Conservation (phyloP, 2,113 vertebrate genomes). For the Mesoclemmys tuberculata region DNA sequence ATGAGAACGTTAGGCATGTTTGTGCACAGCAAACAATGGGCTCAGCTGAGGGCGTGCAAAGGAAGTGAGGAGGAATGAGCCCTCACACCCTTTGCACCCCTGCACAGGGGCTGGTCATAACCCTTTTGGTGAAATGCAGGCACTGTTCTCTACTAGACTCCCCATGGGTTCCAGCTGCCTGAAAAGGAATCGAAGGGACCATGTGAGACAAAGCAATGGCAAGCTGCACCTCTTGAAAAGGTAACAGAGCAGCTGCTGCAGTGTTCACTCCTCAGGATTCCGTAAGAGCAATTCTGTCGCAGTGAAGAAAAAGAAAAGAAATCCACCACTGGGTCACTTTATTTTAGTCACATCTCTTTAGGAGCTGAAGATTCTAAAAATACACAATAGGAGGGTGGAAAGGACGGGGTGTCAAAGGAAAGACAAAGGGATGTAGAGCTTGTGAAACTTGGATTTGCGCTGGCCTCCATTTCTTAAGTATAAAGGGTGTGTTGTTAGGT, state of each 20-base stretch:
- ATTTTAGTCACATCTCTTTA: neutral
- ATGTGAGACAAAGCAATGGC: neutral
- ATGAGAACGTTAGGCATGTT: neutral
- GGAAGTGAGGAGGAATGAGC: neutral
- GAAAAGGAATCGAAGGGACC: rapidly evolving
- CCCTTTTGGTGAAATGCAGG: neutral
- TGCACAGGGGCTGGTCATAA: neutral
- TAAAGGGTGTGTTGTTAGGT: neutral
- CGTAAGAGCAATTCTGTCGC: neutral
- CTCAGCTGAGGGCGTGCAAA: neutral
- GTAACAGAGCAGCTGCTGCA: neutral
- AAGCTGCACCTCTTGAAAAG: rapidly evolving
- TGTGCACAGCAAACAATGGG: neutral
- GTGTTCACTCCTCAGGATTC: neutral
- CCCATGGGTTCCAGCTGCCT: neutral
- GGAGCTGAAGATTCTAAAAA: neutral
- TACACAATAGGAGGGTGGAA: neutral
- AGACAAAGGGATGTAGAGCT: neutral
- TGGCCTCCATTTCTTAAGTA: neutral
- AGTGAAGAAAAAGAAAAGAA: neutral
- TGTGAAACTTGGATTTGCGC: neutral
- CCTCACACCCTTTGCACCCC: too few relatives aligned
- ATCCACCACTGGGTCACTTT: neutral
- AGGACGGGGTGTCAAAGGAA: neutral
- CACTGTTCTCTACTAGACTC: neutral